Evolutionary conservation across 2,888 invertebrate genomes (phyloP), one percentile per base, ranked within the genome.

Genomic region (Coenonympha glycerion): DNA sequence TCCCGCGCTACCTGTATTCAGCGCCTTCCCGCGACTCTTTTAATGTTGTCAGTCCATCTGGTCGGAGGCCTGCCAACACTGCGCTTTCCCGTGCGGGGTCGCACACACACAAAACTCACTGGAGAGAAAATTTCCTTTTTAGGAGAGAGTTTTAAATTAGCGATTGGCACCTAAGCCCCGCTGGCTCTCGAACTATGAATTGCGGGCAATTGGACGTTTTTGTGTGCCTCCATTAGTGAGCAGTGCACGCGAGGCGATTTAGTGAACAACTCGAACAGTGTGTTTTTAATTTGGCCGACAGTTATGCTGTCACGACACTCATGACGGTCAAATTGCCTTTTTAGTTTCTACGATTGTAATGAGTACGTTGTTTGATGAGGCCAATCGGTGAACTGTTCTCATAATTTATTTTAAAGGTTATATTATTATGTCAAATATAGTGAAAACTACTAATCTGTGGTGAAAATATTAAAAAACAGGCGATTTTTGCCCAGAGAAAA

Each of bases 171-270:
- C 11, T 30, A 30, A 30, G 4, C 6, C 3, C 31, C 31, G 9
- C 16, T 16, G 16, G 15, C 16, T 33, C 31, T 13, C 9, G 15
- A 8, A 9, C 36, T 11, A 36, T 36, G 82, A 79, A 79, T 81
- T 77, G 80, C 71, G 54, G 53, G 67, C 77, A 76, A 85, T 83
- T 77, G 79, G 72, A 64, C 31, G 72, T 82, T 84, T 85, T 85
- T 84, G 78, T 76, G 70, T 61, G 67, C 68, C 58, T 64, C 76
- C 77, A 80, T 84, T 83, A 83, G 73, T 68, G 69, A 15, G 11
- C 19, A 24, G 16, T 6, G 31, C 80, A 82, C 80, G 81, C 81
- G 71, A 79, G 64, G 66, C 55, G 64, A 68, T 64, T 73, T 73
- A 70, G 53, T 55, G 55, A 44, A 22, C 44, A 44, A n/a, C 21